Evolutionary conservation across 2,113 vertebrate species (phyloP), one percentile per base, ranked within the genome.

Genomic region (Oenanthe melanoleuca): DNA sequence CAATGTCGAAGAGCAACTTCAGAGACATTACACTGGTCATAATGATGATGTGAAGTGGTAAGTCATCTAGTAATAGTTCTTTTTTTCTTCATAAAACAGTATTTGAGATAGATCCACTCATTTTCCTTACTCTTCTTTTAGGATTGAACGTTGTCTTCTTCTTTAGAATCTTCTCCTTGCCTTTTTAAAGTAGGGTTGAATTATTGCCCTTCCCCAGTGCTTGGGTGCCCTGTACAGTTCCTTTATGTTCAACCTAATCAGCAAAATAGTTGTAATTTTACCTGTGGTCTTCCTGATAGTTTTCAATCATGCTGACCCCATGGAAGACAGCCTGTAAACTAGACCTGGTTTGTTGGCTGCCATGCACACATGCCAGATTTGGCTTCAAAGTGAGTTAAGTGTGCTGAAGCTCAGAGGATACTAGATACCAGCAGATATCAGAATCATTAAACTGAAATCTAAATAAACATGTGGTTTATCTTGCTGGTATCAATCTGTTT

Each of bases 1-100:
- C 97, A 99, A 99, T 2, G 99, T 99, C 49, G 99, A 99, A 66
- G 99, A 99, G 88, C 99, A 98, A 86, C 98, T 99, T 45, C 99
- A 99, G 96, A 97, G 99, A 93, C 99, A 99, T 84, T 99, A 99
- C 96, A 98, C 98, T 2, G 99, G 99, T 80, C 99, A 99, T 91
- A 99, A 98, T 2, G 99, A 99, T 14, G 99, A 99, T 89, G 99
- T 99, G 80, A 99, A 99, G 98, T 99, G 99, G 99, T 99, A 92
- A 98, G 98, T 91, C 19, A 74, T 55, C 29, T 8, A 38, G 49
- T 19, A 53, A 63, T 22, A 12, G 2, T 37, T 19, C 3, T 28
- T 80, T 26, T 65, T 75, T 82, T 40, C 47, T 82, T 87, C 28
- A 25, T 37, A 29, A 86, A 14, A 10, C 24, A 5, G 4, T n/a